Evolutionary conservation across 2,113 vertebrate species (phyloP).

Genomic region (Stercorarius parasiticus): DNA sequence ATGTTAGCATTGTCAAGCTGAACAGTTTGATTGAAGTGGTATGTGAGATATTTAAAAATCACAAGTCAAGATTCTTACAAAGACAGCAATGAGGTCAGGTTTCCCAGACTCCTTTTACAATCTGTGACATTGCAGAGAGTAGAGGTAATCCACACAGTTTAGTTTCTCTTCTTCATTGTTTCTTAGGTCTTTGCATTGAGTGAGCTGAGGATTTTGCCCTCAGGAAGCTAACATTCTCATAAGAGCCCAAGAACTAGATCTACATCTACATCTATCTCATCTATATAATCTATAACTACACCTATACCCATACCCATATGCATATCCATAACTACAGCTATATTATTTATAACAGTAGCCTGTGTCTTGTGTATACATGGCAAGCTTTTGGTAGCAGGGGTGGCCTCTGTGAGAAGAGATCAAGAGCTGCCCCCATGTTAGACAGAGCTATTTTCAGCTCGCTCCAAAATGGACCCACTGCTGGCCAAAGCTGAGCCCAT

Average conservation of each 20-base stretch:
- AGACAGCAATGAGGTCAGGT: background rate
- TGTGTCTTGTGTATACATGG: background rate
- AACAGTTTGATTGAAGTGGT: background rate
- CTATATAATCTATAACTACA: background rate
- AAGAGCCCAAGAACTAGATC: background rate
- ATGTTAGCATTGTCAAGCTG: background rate
- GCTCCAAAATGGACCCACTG: background rate
- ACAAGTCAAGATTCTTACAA: background rate
- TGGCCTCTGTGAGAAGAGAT: background rate
- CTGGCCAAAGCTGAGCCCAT: background rate
- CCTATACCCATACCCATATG: no score
- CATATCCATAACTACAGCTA: background rate
- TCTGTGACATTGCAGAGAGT: background rate
- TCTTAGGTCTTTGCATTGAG: background rate
- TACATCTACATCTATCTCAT: background rate
- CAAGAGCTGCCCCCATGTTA: no score
- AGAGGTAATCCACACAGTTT: background rate
- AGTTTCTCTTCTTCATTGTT: background rate
- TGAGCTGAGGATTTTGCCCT: background rate
- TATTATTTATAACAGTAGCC: background rate
- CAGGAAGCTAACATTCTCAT: background rate
- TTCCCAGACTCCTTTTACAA: background rate
- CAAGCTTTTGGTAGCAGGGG: background rate
- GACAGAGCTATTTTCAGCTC: background rate
- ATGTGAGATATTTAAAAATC: background rate